Base-by-base conservation (phyloP, 92 coral and sea anemone species). In the Siderastrea radians region DNA sequence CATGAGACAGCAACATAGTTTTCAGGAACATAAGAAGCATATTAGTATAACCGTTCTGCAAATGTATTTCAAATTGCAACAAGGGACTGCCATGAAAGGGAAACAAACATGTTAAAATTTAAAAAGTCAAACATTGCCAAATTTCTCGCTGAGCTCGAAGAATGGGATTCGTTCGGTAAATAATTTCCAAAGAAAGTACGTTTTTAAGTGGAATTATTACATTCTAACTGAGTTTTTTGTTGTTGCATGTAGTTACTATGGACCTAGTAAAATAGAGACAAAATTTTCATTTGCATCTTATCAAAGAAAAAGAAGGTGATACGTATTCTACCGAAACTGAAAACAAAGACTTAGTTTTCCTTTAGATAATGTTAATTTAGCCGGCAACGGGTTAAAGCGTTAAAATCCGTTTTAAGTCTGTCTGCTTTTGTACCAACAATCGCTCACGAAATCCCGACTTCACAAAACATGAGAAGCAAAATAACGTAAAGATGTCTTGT, bases 371-470 rank as follows among this genome's bases (percentile, higher is more conserved):
- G 6, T 12, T 64, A 16, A 53, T 53, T 26, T 43, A 66, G 46
- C 13, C 45, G 8, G 44, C 17, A 51, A 13, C 62, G 26, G 3
- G 51, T 38, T 46, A 7, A 77, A 7, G 69, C 7, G 52, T 7
- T 60, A 10, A 78, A 57, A 61, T 61, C 81, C 52, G 26, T 50
- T 49, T 3, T 5, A 48, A 78, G 52, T 2, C 71, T 46, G 69
- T 5, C 4, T 17, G 19, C 26, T 48, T 78, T 62, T 1, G 62
- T 2, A 61, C 46, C 48, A 10, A 78, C 71, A 78, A 14, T 78
- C 45, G 71, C 64, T 78, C 82, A 78, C 71, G 71, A 78, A 62
- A 60, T 14, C 26, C 69, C 7, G 14, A 59, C 1, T 16, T 63
- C 44, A 7, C 13, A 77, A 78, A 3, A 4, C 45, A 53, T 4